phyloP scores from a whole-genome alignment of 2,797 vertebrate species.

The Protonibea diacanthus region DNA sequence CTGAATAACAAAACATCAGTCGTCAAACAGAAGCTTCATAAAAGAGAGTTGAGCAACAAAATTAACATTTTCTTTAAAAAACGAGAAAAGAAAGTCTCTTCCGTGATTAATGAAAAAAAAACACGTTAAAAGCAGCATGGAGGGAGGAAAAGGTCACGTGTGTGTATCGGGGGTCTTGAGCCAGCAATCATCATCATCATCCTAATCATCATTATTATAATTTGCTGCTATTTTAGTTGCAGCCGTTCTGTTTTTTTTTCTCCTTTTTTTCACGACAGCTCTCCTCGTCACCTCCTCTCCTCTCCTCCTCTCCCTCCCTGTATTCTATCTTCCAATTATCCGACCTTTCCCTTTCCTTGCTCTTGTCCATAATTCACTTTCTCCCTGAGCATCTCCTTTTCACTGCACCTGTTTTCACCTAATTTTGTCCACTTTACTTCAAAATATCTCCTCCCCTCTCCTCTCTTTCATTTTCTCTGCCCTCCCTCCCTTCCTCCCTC shows the following conservation, averaged over 20 bases:
- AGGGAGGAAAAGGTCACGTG: not conserved
- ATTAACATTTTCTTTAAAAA: too few relatives aligned
- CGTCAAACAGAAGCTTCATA: too few relatives aligned
- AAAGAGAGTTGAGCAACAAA: too few relatives aligned
- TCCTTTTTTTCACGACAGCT: too few relatives aligned
- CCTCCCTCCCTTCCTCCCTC: not conserved
- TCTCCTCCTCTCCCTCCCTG: not conserved
- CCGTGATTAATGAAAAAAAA: too few relatives aligned
- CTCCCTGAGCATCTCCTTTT: not conserved
- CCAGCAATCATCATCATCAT: conserved; percentile 16
- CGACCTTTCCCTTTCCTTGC: not conserved
- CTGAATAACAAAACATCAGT: too few relatives aligned
- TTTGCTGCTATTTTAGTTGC: conserved; percentile 11
- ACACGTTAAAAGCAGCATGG: too few relatives aligned
- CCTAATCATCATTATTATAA: conserved; percentile 27
- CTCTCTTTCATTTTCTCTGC: not conserved
- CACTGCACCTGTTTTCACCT: not conserved
- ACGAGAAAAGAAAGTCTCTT: too few relatives aligned
- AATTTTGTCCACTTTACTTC: not conserved
- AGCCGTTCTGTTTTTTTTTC: not conserved
- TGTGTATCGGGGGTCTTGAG: not conserved
- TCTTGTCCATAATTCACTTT: not conserved
- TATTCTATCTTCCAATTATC: not conserved
- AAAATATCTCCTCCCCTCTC: not conserved
- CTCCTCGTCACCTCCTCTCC: not conserved